phyloP scores from a whole-genome alignment of 2,113 vertebrate species.

The Sinocyclocheilus anophthalmus region DNA sequence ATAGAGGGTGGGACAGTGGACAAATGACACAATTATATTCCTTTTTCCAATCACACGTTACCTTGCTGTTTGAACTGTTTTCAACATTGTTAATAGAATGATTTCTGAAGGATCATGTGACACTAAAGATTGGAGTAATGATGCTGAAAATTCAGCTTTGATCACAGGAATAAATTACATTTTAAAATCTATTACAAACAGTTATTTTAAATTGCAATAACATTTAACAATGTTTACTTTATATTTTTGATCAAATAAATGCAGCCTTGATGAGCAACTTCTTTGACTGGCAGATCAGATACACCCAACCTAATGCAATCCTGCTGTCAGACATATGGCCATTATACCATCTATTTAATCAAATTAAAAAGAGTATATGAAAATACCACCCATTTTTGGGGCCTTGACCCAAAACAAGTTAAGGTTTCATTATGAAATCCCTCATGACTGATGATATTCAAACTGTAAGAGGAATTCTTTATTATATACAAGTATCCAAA shows the following conservation, averaged over 20 bases:
- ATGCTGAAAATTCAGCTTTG: background rate
- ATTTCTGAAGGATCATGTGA: background rate
- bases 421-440: conserved; percentile 3
- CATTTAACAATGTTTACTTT: background rate
- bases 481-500: background rate
- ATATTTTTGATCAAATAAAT: no score
- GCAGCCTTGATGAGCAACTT: background rate
- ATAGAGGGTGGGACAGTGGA: background rate
- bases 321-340: background rate
- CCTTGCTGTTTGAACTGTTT: background rate
- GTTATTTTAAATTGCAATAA: background rate
- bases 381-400: background rate
- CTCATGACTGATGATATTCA: background rate
- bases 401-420: background rate
- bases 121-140: background rate
- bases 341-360: background rate
- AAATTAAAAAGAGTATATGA: background rate
- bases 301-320: background rate
- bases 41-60: background rate
- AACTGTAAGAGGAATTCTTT: background rate
- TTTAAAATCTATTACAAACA: background rate
- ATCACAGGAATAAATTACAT: background rate
- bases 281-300: background rate
- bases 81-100: background rate
- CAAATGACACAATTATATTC: background rate